Base-by-base conservation (phyloP, 53 echinoderm and acorn worm species). In the Holothuria leucospilota region DNA sequence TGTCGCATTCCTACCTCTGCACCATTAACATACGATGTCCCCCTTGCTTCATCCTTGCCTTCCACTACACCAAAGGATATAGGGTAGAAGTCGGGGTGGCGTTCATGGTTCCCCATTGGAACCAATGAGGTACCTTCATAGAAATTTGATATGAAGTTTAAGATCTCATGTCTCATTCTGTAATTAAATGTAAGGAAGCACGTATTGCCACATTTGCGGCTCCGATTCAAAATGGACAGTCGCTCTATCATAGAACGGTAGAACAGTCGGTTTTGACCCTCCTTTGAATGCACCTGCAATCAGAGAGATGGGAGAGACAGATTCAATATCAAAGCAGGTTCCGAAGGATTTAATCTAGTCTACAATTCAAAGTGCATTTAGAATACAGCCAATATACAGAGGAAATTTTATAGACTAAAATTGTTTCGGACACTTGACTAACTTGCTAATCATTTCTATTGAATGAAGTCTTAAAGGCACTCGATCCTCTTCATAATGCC, bases 141-240 rank as follows among this genome's bases (percentile, higher is more conserved):
- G 71, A 42, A 82, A 67, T 66, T 46, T 5, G 98, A 82, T 9
- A 98, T 82, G 86, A 98, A 98, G 53, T 88, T 64, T 18, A 98
- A 78, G 51, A 98, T 95, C 77, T 90, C 81, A 6, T 62, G 62
- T 52, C 94, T 86, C 38, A 91, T 91, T 14, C 98, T 87, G 82
- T 98, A 98, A 87, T 98, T 97, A 87, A 88, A 58, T 29, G 93
- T 91, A 84, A 98, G 88, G 63, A 88, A 85, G 39, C 30, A 75
- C 39, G 84, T 77, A 46, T 84, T 78, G 75, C 71, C 20, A 13
- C 67, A 39, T 29, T 74, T 88, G 20, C 68, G 88, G 62, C 59
- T 77, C 30, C 88, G 68, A 89, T 91, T 87, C 56, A 78, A 82
- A 29, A 39, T 58, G 82, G 82, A 86, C 11, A 98, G 93, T 14